Base-by-base conservation (phyloP, 1,140 invertebrate genomes). In the Papilio xuthus region DNA sequence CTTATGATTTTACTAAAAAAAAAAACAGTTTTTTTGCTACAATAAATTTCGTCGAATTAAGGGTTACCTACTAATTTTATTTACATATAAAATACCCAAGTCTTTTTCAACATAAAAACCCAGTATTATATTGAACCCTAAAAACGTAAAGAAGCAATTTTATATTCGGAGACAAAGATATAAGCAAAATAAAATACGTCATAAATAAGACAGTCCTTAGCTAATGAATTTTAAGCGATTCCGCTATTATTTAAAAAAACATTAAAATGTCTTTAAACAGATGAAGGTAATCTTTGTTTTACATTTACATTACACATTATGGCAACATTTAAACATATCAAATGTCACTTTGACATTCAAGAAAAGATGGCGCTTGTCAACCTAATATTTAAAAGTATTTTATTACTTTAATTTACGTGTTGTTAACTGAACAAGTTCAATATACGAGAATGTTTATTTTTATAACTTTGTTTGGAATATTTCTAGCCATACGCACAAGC, bases 391-490 rank as follows among this genome's bases (percentile, higher is more conserved):
- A 4, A 60, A 26, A 10, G 13, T 4, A 6, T 50, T 18, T 50
- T 50, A 15, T 67, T 28, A 67, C 26, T 15, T 67, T 13, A 67
- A 28, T 6, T 28, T 67, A 67, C 60, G 23, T 23, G 12, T 2
- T 60, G 20, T 60, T 28, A 67, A 28, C 23, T 63, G 60, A 28
- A 23, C 53, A 60, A 67, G 60, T 67, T 67, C 26, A 67, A 67
- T 28, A 67, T 6, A 28, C 60, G 60, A 32, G 23, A 15, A 67
- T 67, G 60, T 67, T 67, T 67, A 67, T 67, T 67, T 67, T 67
- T 67, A 67, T 67, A 67, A 26, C 26, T 32, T 18, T 67, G 60
- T 67, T 67, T 67, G 60, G 26, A 67, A 67, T 67, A 28, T 67
- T 28, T 67, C 28, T 28, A 28, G 28, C 26, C 26, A 28, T 28